Evolutionary conservation across 23 tunicate species (phyloP).

Genomic region (Clavelina lepadiformis): DNA sequence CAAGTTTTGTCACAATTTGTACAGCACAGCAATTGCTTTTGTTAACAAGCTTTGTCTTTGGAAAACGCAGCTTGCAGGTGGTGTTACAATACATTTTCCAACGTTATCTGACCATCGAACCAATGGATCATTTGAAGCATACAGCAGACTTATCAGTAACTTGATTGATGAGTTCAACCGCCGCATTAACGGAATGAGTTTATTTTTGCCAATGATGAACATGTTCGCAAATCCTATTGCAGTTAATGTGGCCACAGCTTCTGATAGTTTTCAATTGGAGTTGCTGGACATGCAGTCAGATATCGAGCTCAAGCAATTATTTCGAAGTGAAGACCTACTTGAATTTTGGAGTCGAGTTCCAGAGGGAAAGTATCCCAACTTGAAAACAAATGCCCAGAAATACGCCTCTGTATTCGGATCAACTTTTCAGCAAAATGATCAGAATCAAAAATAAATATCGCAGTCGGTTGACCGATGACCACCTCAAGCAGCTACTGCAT

Average conservation of each 20-base stretch:
- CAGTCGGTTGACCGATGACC: constrained; percentile 34
- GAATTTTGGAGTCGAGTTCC: constrained; percentile 60
- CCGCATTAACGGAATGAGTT: constrained; percentile 5
- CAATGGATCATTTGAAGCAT: constrained; percentile 30
- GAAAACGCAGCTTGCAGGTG: constrained; percentile 63
- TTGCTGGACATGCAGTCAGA: constrained; percentile 56
- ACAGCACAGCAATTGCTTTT: constrained; percentile 59
- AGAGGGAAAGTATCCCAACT: constrained; percentile 41
- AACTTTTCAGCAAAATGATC: constrained; percentile 49
- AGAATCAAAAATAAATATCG: constrained; percentile 55
- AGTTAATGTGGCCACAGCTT: constrained; percentile 31
- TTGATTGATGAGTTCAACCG: constrained; percentile 21
- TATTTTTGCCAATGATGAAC: constrained; percentile 38
- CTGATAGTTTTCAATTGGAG: constrained; percentile 57
- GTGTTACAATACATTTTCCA: constrained; percentile 48
- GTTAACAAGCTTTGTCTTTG: constrained; percentile 43
- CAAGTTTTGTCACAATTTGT: constrained; percentile 44
- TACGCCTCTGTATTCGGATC: constrained; percentile 56
- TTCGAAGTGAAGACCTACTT: constrained; percentile 37
- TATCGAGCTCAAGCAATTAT: constrained; percentile 47
- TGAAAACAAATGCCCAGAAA: constrained; percentile 40
- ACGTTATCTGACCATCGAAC: constrained; percentile 29
- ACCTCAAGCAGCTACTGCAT: constrained; percentile 46
- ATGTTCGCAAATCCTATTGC: constrained; percentile 35
- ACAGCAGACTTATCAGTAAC: constrained; percentile 31